A percentile compares a stretch with the other conserved stretches of the same genome.
Evolutionary conservation across 2,888 invertebrate species (phyloP).

Genomic region (Protophormia terraenovae): DNA sequence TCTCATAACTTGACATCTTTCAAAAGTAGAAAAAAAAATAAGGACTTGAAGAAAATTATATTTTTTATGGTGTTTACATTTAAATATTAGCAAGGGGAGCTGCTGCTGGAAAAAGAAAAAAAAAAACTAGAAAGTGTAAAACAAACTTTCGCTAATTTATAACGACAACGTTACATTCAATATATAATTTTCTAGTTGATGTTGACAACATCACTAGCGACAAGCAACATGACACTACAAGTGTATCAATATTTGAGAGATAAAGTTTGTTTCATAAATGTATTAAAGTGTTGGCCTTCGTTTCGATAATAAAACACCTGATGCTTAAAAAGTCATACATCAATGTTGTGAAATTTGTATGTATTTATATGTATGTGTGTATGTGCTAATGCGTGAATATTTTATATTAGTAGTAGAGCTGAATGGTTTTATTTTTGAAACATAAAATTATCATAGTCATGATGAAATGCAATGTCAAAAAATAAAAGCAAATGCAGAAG

Average conservation of each 20-base stretch:
- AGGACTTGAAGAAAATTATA: constrained; percentile 25
- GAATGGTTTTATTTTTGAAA: constrained; percentile 24
- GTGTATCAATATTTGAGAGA: constrained; percentile 60
- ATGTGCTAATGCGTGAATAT: not conserved
- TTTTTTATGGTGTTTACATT: constrained; percentile 3
- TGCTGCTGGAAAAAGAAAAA: not conserved
- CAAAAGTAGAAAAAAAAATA: constrained; percentile 5
- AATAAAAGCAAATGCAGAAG: not conserved
- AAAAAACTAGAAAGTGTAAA: constrained; percentile 31
- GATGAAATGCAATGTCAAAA: constrained; percentile 10
- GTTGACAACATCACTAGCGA: constrained; percentile 39
- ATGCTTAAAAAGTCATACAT: constrained; percentile 64
- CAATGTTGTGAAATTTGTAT: constrained; percentile 50
- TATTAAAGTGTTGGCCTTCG: constrained; percentile 53
- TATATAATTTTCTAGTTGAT: constrained; percentile 5
- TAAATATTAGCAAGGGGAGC: not conserved
- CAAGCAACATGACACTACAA: constrained; percentile 41
- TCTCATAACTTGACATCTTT: constrained; percentile 43
- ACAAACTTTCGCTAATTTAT: constrained; percentile 65
- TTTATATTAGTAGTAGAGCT: not conserved
- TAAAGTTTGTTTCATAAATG: constrained; percentile 41
- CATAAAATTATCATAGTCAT: constrained; percentile 34
- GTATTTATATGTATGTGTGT: not conserved
- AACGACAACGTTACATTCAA: constrained; percentile 48
- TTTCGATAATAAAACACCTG: constrained; percentile 59